Base-by-base conservation (phyloP, 2,888 invertebrate species). In the Sarcophaga variegata region DNA sequence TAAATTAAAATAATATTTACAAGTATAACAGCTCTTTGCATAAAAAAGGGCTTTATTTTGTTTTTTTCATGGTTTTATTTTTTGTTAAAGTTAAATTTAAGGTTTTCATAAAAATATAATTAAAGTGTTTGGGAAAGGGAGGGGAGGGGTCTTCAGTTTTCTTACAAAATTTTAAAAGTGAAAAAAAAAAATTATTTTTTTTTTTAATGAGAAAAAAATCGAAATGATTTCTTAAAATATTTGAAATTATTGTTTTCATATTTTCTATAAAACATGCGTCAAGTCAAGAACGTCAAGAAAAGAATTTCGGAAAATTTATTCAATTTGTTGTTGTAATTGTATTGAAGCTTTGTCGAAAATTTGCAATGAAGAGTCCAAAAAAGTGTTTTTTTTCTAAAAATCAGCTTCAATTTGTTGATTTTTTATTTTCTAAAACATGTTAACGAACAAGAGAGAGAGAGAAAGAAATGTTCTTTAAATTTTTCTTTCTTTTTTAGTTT, bases 11-110 rank as follows among this genome's bases (percentile, higher is more conserved):
- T 88, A 86, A 72, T 88, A 86, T 85, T 66, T 86, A 88, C 83
- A 83, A 81, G 81, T 78, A 14, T 14, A 88, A 81, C 71, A 85
- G 88, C 88, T 88, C 84, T 86, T 86, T 80, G 88, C 86, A 82
- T 62, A 88, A 83, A 83, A 81, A 78, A 84, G 81, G 82, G 86
- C 80, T 82, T 76, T 22, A 81, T 45, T 71, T 74, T 64, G 27
- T n/a, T n/a, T 17, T 54, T 54, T 14, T 54, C 17, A 1, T 49
- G 4, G 17, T 54, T 49, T 54, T 5, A 10, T 54, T 54, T 17
- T 17, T 17, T 17, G 17, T 54, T 70, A 82, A 81, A 63, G 63
- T 62, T 83, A 63, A 78, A 14, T 71, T 37, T 69, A 67, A 70
- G 54, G 66, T 8, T 54, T 54, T 14, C 3, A 17, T 17, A 63